A percentile compares a stretch with the other conserved stretches of the same genome.
These are phyloP conservation scores for Acanthis flammea DNA, from an alignment of 2,797 vertebrate species.

Conservation along the genomic window DNA sequence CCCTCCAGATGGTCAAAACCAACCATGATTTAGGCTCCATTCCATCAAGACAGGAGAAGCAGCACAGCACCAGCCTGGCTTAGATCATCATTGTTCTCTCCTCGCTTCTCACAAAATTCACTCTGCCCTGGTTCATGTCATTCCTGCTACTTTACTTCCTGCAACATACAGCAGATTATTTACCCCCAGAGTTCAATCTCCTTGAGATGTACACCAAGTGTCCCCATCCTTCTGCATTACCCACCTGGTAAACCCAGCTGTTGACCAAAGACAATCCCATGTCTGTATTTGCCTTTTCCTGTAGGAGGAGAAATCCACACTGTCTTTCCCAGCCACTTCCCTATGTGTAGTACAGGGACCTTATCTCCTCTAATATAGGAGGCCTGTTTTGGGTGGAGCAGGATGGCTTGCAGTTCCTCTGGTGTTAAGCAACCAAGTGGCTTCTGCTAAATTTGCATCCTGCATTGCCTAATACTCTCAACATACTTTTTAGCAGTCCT, in stretches of 20 bases:
- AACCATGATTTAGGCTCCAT: not conserved
- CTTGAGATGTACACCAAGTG: not conserved
- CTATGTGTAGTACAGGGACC: not conserved
- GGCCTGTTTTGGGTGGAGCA: not conserved
- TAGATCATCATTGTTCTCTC: accelerated
- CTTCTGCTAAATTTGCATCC: not conserved
- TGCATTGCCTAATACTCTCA: not conserved
- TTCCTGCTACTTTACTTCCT: not conserved
- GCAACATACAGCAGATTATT: not conserved
- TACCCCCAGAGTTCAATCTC: not conserved
- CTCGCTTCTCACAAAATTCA: not conserved
- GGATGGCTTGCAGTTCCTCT: not conserved
- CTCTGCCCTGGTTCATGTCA: not conserved
- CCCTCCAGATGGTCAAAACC: not conserved
- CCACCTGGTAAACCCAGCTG: not conserved
- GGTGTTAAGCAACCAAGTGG: not conserved
- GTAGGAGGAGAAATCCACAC: not conserved
- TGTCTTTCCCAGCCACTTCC: not conserved
- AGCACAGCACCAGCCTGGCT: not conserved
- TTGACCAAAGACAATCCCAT: not conserved
- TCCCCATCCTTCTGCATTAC: not conserved
- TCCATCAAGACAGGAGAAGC: not conserved
- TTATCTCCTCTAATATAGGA: not conserved
- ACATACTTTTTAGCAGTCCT: not conserved
- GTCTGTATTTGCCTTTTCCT: accelerated